Conservation (phyloP, 2,113 vertebrate genomes). For the Gasterosteus aculeatus region DNA sequence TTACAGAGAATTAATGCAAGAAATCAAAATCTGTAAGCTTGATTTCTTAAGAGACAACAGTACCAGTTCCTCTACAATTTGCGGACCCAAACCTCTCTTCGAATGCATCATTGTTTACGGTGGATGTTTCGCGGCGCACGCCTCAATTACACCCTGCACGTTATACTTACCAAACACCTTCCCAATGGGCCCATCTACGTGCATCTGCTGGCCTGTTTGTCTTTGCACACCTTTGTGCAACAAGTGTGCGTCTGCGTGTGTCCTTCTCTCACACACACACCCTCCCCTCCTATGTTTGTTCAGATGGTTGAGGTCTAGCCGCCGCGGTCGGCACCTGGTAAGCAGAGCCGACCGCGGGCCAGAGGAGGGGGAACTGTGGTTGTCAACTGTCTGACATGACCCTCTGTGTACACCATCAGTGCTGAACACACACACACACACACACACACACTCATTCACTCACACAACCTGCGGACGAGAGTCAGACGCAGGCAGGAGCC, state of each 20-base stretch:
- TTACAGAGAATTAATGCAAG: no score
- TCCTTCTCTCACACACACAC: slow-evolving; percentile 16
- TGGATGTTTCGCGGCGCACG: slow-evolving; percentile 25
- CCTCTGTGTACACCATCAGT: slow-evolving; percentile 8
- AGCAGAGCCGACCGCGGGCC: slow-evolving; percentile 38
- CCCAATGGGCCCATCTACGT: slow-evolving; percentile 22
- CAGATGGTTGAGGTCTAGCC: slow-evolving; percentile 66
- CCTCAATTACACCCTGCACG: slow-evolving; percentile 24
- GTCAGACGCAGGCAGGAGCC: slow-evolving; percentile 12
- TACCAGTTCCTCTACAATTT: slow-evolving; percentile 8
- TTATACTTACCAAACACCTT: slow-evolving; percentile 45
- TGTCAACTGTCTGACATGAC: slow-evolving; percentile 52
- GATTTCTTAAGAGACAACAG: slow-evolving; percentile 14
- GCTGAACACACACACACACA: slow-evolving; percentile 15
- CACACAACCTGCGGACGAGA: slow-evolving; percentile 13
- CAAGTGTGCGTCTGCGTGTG: slow-evolving; percentile 28
- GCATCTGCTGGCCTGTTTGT: slow-evolving; percentile 42
- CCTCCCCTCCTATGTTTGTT: slow-evolving; percentile 52
- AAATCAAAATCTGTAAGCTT: neutral
- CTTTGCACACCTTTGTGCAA: slow-evolving; percentile 50
- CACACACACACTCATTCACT: slow-evolving; percentile 4
- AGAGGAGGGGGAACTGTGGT: slow-evolving; percentile 42
- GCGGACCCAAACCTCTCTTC: neutral
- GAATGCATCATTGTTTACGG: slow-evolving; percentile 17
- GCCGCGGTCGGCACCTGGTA: slow-evolving; percentile 59